Conservation (phyloP, 2,113 vertebrate species). For the Ptychochromis oligacanthus region DNA sequence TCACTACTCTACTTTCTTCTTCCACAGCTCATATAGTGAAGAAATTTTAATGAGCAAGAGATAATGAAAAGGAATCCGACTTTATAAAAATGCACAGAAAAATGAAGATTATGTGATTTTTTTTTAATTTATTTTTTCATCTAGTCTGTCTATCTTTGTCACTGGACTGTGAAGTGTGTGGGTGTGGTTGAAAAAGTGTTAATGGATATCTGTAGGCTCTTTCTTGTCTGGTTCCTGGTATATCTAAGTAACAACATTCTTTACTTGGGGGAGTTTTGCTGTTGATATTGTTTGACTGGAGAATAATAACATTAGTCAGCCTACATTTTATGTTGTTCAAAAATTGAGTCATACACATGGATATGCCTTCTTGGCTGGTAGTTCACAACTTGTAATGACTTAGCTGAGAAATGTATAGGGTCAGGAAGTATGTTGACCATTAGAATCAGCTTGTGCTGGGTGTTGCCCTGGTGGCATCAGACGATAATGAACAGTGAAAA, state of each 20-base stretch:
- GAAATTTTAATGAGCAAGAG: slow-evolving; percentile 65
- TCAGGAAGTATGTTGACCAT: slow-evolving; percentile 25
- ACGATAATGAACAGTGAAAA: slow-evolving; percentile 69
- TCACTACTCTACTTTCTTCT: slow-evolving; percentile 35
- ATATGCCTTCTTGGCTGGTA: neutral
- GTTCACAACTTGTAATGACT: slow-evolving; percentile 16
- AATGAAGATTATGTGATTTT: slow-evolving; percentile 53
- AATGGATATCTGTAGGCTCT: slow-evolving; percentile 37
- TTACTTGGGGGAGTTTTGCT: slow-evolving; percentile 44
- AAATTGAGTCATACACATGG: neutral
- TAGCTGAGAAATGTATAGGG: slow-evolving; percentile 5
- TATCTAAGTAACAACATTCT: slow-evolving; percentile 55
- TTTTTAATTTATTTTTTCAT: slow-evolving; percentile 31
- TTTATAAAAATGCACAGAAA: slow-evolving; percentile 57
- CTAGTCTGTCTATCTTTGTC: slow-evolving; percentile 45
- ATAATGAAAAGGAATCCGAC: slow-evolving; percentile 50
- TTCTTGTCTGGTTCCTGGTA: slow-evolving; percentile 21
- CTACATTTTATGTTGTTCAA: slow-evolving; percentile 23
- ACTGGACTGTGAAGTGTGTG: slow-evolving; percentile 61
- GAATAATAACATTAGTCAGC: slow-evolving; percentile 32
- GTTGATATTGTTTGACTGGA: slow-evolving; percentile 39
- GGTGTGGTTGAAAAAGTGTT: slow-evolving; percentile 55
- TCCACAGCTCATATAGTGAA: slow-evolving; percentile 3
- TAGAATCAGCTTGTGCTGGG: neutral
- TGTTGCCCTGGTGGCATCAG: slow-evolving; percentile 26